Conservation (phyloP, 2,113 vertebrate species). For the Todiramphus saurophagus region DNA sequence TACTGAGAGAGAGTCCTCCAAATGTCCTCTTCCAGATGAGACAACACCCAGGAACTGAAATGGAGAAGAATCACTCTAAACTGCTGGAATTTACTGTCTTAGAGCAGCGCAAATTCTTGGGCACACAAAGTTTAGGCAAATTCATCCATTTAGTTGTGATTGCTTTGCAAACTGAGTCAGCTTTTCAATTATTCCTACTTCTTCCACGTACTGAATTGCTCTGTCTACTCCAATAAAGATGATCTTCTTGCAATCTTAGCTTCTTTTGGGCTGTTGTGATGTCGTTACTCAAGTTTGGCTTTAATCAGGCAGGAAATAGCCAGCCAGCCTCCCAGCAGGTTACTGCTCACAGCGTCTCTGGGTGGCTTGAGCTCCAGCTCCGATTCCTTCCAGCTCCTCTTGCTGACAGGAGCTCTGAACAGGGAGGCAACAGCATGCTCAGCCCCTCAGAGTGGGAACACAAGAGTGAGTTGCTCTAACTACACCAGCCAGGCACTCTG, state of each 20-base stretch:
- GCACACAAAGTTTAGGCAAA: not conserved
- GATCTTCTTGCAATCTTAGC: not conserved
- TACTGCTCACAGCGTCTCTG: not conserved
- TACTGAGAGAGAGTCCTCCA: not conserved
- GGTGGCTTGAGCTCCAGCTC: not conserved
- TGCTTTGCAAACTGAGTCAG: not conserved
- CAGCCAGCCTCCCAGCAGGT: not conserved
- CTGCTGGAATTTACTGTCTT: not conserved
- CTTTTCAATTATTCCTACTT: not conserved
- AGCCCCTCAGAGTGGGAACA: not conserved
- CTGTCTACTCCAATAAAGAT: slow-evolving; percentile 62
- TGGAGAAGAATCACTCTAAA: not conserved
- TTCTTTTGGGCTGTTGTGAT: not conserved
- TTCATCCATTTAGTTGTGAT: not conserved
- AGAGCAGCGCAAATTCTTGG: not conserved
- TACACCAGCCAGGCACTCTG: fast-evolving
- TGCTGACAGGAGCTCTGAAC: not conserved
- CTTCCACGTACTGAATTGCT: not conserved
- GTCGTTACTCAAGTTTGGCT: not conserved
- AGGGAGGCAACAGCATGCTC: not conserved
- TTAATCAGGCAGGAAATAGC: not conserved
- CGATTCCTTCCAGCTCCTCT: not conserved
- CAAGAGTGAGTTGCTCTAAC: not conserved
- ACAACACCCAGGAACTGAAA: not conserved
- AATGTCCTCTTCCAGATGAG: not conserved